A percentile compares a stretch with the other conserved stretches of the same genome.
Evolutionary conservation across 2,888 invertebrate genomes (phyloP).

Genomic region (Caradrina kadenii): DNA sequence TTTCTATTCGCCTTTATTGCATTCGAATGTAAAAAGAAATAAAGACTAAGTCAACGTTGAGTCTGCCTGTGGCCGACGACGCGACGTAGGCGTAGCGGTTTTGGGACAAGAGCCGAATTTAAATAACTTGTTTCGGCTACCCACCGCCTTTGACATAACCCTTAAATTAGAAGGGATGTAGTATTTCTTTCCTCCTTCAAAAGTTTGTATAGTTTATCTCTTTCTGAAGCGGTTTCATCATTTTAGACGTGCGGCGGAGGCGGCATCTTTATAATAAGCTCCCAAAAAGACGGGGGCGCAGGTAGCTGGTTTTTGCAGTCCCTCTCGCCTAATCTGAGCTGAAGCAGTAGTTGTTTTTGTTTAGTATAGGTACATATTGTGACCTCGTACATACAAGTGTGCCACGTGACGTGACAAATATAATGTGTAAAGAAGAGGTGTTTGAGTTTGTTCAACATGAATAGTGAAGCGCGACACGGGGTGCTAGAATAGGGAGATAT

Average conservation of each 20-base stretch:
- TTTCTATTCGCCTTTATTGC: conserved; percentile 72
- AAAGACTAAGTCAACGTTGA: conserved; percentile 46
- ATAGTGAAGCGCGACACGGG: conserved; percentile 5
- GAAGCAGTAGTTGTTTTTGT: conserved; percentile 75
- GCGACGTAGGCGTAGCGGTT: conserved; percentile 76
- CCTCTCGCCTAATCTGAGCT: conserved; percentile 81
- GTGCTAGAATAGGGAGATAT: conserved; percentile 24
- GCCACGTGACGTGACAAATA: conserved; percentile 71
- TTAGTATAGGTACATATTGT: conserved; percentile 67
- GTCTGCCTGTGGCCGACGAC: conserved; percentile 65
- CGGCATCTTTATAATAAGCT: conserved; percentile 75
- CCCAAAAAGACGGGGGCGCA: conserved; percentile 79
- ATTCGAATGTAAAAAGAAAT: conserved; percentile 68
- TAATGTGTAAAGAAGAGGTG: conserved; percentile 32
- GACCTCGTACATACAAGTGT: conserved; percentile 78
- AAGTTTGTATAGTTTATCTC: conserved; percentile 73
- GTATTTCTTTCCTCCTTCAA: conserved; percentile 75
- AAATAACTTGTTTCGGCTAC: conserved; percentile 88
- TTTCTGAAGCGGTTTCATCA: conserved; percentile 72
- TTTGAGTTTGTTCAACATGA: conserved; percentile 34
- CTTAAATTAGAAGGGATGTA: conserved; percentile 74
- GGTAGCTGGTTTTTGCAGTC: conserved; percentile 87
- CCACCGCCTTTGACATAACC: conserved; percentile 84
- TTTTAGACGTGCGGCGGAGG: conserved; percentile 73
- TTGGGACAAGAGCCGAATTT: conserved; percentile 81